Evolutionary conservation across 2,797 vertebrate species (phyloP).

Genomic region (Malurus leucopterus): DNA sequence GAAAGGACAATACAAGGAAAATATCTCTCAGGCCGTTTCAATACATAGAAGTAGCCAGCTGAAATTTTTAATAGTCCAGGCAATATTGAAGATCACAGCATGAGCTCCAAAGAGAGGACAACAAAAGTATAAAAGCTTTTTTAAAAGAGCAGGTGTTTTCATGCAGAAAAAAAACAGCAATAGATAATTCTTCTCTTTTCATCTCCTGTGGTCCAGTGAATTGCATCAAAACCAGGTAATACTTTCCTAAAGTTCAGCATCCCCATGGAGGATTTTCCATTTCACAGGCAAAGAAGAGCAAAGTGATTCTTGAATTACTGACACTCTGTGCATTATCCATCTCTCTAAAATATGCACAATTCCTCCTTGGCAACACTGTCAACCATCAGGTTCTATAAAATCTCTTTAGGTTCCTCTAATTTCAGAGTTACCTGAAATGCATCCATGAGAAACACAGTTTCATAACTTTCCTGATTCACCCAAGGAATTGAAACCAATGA

Average conservation of each 20-base stretch:
- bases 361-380: background rate
- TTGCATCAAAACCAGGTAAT: background rate
- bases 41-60: background rate
- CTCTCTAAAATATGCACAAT: background rate
- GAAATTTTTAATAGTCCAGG: background rate
- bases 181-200: background rate
- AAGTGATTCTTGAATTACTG: background rate
- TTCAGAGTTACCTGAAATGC: background rate
- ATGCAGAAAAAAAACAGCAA: background rate
- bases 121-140: background rate
- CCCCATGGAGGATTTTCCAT: background rate
- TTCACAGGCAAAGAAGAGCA: background rate
- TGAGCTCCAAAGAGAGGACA: background rate
- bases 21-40: background rate
- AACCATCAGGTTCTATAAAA: background rate
- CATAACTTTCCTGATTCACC: background rate
- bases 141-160: background rate
- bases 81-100: background rate
- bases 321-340: background rate
- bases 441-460: background rate
- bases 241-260: background rate
- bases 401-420: background rate
- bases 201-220: background rate
- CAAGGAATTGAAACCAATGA: background rate
- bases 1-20: background rate